A percentile compares a stretch with the other conserved stretches of the same genome.
Evolutionary conservation across 2,888 invertebrate genomes (phyloP).

Genomic region (Cheilosia impressa): DNA sequence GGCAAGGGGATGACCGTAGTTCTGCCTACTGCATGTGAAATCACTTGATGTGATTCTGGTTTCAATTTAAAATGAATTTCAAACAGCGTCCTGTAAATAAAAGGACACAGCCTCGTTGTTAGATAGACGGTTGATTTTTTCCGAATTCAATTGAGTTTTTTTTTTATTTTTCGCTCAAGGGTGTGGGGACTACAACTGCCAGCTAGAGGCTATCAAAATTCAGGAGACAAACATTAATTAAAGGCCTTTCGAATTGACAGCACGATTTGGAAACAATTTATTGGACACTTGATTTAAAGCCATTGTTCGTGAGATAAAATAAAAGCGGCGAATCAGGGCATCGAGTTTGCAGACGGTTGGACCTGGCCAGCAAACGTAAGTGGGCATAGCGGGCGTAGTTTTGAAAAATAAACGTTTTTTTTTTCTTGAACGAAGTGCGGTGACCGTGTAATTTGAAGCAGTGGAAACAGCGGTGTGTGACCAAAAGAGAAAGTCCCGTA

Average conservation of each 20-base stretch:
- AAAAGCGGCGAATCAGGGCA: not conserved
- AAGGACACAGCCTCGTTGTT: slow-evolving; percentile 10
- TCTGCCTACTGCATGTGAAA: slow-evolving; percentile 10
- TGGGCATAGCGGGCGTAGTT: not conserved
- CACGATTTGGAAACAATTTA: slow-evolving; percentile 52
- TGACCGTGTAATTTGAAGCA: not conserved
- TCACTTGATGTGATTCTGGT: slow-evolving; percentile 6
- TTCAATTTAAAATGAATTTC: slow-evolving; percentile 23
- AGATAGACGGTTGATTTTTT: slow-evolving; percentile 28
- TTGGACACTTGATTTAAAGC: slow-evolving; percentile 42
- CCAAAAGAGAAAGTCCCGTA: not conserved
- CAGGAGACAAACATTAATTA: slow-evolving; percentile 54
- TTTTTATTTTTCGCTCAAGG: not conserved
- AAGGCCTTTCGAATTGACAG: slow-evolving; percentile 24
- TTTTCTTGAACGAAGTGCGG: not conserved
- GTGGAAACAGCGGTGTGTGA: too few relatives aligned
- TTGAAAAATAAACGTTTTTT: too few relatives aligned
- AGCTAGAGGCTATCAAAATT: slow-evolving; percentile 42
- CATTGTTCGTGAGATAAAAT: slow-evolving; percentile 17
- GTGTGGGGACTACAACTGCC: not conserved
- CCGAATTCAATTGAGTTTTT: slow-evolving; percentile 29
- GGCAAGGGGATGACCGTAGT: not conserved
- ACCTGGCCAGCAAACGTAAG: not conserved
- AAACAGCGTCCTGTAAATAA: not conserved
- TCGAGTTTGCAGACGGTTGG: slow-evolving; percentile 15